phyloP scores from a whole-genome alignment of 2,888 invertebrate species.

The Dicyrtoma fusca region DNA sequence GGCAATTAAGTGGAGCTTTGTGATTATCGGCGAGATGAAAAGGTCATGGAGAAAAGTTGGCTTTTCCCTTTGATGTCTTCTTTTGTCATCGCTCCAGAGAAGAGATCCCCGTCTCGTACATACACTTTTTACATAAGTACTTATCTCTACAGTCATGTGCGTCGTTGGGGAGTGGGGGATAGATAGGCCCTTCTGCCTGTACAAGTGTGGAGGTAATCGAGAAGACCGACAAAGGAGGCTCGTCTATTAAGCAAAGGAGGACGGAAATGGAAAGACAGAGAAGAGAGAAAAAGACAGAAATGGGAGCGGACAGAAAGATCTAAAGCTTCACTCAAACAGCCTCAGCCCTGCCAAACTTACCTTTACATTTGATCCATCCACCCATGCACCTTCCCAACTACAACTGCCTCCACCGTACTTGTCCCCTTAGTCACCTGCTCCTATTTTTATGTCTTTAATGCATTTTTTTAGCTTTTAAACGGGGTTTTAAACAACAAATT shows the following conservation, averaged over 20 bases:
- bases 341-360: too few species aligned
- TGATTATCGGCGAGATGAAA: constrained; percentile 47
- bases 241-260: constrained; percentile 18
- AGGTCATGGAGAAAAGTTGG: constrained; percentile 40
- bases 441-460: too few species aligned
- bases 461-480: too few species aligned
- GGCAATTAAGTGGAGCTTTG: constrained; percentile 50
- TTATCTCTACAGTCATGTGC: too few species aligned
- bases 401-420: too few species aligned
- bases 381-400: too few species aligned
- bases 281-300: constrained; percentile 4
- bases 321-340: too few species aligned
- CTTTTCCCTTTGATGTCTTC: constrained; percentile 46
- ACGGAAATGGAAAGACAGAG: constrained; percentile 29
- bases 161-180: too few species aligned
- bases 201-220: constrained; percentile 22
- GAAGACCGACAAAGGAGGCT: constrained; percentile 33
- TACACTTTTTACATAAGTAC: neutral
- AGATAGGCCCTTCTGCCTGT: neutral
- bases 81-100: constrained; percentile 34
- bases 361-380: too few species aligned
- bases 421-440: too few species aligned
- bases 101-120: neutral
- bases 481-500: too few species aligned
- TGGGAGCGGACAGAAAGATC: constrained; percentile 13